Evolutionary conservation across 2,797 vertebrate species (phyloP).

Genomic region (Platyrinchus mystaceus): DNA sequence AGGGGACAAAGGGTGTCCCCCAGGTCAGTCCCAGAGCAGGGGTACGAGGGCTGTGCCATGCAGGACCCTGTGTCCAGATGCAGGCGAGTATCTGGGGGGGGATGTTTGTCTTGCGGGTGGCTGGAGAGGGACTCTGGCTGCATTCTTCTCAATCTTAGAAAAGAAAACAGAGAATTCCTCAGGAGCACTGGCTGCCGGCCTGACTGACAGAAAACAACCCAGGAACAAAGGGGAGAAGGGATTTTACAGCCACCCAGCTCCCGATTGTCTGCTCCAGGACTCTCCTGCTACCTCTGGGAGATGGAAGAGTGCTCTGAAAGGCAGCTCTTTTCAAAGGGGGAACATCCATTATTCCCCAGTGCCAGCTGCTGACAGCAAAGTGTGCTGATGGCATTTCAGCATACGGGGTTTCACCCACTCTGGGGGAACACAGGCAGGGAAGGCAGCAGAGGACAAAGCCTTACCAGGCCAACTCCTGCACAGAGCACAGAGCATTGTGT

Average conservation of each 20-base stretch:
- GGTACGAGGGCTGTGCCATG: accelerated
- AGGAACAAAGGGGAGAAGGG: not conserved
- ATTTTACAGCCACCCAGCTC: not conserved
- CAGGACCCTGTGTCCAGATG: accelerated
- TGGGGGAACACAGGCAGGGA: not conserved
- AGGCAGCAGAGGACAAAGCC: not conserved
- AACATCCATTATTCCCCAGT: not conserved
- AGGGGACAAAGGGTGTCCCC: not conserved
- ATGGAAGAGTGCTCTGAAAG: not conserved
- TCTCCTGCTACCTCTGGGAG: not conserved
- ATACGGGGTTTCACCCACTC: not conserved
- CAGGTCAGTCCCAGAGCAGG: not conserved
- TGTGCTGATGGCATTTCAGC: accelerated
- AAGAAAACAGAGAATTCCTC: constrained; percentile 60
- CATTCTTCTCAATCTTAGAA: constrained; percentile 45
- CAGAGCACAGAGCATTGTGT: not conserved
- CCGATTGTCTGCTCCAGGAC: not conserved
- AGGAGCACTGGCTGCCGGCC: not conserved
- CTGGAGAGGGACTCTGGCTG: not conserved
- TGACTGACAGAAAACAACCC: not conserved
- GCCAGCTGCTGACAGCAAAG: not conserved
- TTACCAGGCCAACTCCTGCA: not conserved
- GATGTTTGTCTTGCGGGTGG: not conserved
- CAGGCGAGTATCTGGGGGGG: not conserved
- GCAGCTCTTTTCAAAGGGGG: not conserved